Percentiles rank a stretch among this genome's conserved stretches.
Evolutionary conservation across 2,113 vertebrate species (phyloP).

Genomic region (Callithrix jacchus): DNA sequence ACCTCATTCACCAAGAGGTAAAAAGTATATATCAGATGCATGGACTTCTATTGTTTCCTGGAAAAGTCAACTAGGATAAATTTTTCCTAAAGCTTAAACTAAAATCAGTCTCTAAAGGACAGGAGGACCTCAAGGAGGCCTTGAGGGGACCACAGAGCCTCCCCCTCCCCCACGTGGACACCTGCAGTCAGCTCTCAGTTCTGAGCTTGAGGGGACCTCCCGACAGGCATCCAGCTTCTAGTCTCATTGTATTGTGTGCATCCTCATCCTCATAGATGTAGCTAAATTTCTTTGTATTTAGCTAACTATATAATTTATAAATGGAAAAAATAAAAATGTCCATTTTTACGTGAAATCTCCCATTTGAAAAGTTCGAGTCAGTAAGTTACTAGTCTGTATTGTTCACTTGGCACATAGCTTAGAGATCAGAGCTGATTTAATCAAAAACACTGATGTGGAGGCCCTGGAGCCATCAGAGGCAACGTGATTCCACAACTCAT

Average conservation of each 20-base stretch:
- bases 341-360: too few relatives aligned
- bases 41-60: not conserved
- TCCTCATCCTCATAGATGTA: not conserved
- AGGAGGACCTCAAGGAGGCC: not conserved
- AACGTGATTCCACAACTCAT: not conserved
- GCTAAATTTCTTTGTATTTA: not conserved
- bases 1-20: not conserved
- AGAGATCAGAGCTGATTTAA: not conserved
- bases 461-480: not conserved
- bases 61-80: not conserved
- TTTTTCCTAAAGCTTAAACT: not conserved
- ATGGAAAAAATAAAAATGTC: not conserved
- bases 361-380: not conserved
- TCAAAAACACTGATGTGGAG: not conserved
- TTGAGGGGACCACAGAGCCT: rapidly evolving
- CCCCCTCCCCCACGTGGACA: too few relatives aligned
- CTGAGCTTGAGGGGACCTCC: rapidly evolving
- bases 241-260: not conserved
- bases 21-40: not conserved
- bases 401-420: too few relatives aligned
- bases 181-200: too few relatives aligned
- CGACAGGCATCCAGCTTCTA: rapidly evolving
- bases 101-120: not conserved
- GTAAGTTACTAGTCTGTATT: rapidly evolving
- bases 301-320: not conserved